Conservation (phyloP, 2,888 invertebrate genomes). For the Drosophila meridionalis region DNA sequence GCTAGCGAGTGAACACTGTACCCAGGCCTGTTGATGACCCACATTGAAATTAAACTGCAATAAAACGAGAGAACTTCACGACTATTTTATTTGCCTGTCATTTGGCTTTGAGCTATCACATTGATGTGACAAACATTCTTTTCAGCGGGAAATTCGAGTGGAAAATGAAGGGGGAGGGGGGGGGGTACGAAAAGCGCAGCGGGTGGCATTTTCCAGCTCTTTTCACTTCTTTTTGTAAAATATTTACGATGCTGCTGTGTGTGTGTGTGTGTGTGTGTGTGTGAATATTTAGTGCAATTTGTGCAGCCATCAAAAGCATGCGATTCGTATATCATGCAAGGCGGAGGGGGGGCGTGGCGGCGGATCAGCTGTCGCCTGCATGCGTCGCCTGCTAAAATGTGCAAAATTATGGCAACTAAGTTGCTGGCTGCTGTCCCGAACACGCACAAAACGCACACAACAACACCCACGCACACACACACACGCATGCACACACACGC, state of each 20-base stretch:
- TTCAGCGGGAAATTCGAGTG: constrained; percentile 5
- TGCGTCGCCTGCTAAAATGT: constrained; percentile 62
- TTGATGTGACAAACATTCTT: constrained; percentile 6
- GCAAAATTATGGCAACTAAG: constrained; percentile 79
- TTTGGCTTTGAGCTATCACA: constrained; percentile 24
- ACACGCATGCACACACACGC: neutral
- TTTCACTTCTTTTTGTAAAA: constrained; percentile 31
- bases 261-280: constrained; percentile 3
- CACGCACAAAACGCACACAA: constrained; percentile 49
- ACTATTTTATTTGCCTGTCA: constrained; percentile 50
- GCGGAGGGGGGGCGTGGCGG: neutral
- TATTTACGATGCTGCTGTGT: constrained; percentile 51
- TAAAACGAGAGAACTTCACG: constrained; percentile 34
- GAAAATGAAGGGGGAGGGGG: neutral
- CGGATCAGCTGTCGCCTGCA: constrained; percentile 64
- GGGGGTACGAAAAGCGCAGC: neutral
- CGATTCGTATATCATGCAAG: constrained; percentile 51
- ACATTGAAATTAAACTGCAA: constrained; percentile 43
- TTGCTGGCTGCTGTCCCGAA: constrained; percentile 66
- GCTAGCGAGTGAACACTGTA: constrained; percentile 48
- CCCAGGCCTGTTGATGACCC: constrained; percentile 36
- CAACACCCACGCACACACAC: neutral
- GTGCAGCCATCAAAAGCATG: constrained; percentile 68
- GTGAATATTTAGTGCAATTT: constrained; percentile 64
- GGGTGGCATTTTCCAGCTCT: neutral